These are phyloP conservation scores for Priocnemis perturbator DNA, from an alignment of 2,888 invertebrate genomes.

Conservation along the genomic window DNA sequence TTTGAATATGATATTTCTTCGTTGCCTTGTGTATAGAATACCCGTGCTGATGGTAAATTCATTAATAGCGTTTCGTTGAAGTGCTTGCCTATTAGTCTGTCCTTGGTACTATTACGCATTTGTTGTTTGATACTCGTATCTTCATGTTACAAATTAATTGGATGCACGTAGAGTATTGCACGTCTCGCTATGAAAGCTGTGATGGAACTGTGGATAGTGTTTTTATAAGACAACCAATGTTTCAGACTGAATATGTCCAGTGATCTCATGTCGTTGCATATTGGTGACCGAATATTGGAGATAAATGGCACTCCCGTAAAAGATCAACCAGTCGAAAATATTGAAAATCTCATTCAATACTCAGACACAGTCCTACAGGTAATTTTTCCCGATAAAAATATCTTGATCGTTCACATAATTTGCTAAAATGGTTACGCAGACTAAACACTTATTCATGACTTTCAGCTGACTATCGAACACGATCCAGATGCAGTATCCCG, in stretches of 20 bases:
- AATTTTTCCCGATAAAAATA: constrained; percentile 33
- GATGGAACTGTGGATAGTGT: not conserved
- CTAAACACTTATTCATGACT: not conserved
- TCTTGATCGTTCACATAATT: not conserved
- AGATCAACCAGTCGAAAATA: constrained; percentile 86
- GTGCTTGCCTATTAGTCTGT: no score
- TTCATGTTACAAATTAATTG: not conserved
- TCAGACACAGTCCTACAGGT: constrained; percentile 87
- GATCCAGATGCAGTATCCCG: constrained; percentile 86
- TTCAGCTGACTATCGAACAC: constrained; percentile 90
- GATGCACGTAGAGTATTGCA: constrained; percentile 52
- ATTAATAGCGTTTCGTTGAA: no score
- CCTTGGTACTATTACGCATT: no score
- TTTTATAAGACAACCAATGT: constrained; percentile 39
- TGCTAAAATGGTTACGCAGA: not conserved
- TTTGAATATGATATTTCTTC: no score
- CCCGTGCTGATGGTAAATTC: no score
- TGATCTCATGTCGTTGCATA: constrained; percentile 89
- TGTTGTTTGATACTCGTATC: no score
- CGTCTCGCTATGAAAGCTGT: constrained; percentile 29
- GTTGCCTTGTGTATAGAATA: no score
- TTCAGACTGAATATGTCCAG: constrained; percentile 87
- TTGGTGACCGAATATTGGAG: constrained; percentile 95
- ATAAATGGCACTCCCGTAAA: constrained; percentile 93
- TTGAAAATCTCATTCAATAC: constrained; percentile 84